Evolutionary conservation across 2,113 vertebrate genomes (phyloP).

Genomic region (Hyaena hyaena): DNA sequence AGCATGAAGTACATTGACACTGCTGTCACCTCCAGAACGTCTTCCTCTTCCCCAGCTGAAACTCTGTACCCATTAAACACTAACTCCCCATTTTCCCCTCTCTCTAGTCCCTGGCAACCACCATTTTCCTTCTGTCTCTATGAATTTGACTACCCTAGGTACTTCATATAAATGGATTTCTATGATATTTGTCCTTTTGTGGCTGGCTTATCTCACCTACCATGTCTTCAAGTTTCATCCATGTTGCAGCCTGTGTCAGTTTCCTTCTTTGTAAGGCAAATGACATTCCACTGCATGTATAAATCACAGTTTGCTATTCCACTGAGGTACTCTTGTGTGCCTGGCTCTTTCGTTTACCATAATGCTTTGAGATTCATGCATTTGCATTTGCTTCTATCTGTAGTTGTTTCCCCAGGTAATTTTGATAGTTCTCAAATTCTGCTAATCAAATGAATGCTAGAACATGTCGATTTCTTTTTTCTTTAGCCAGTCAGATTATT

Average conservation of each 20-base stretch:
- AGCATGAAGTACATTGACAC: background rate
- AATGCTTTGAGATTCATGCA: background rate
- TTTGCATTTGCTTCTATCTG: background rate
- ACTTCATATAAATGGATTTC: background rate
- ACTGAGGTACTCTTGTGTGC: background rate
- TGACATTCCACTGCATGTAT: background rate
- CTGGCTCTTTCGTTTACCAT: background rate
- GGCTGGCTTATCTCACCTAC: background rate
- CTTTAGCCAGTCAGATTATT: background rate
- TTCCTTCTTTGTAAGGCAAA: background rate
- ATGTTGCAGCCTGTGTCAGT: background rate
- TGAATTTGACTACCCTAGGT: background rate
- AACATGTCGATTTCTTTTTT: background rate
- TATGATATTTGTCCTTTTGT: background rate
- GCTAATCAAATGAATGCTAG: background rate
- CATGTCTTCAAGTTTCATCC: background rate
- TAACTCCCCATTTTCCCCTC: background rate
- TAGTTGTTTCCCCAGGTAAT: background rate
- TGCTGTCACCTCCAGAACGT: background rate
- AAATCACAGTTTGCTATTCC: background rate
- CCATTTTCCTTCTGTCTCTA: background rate
- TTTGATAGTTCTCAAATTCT: background rate
- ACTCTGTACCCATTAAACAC: background rate
- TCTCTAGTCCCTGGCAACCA: background rate
- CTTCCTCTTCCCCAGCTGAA: background rate